A percentile compares a stretch with the other conserved stretches of the same genome.
phyloP scores from a whole-genome alignment of 2,888 invertebrate species.

The Vanessa cardui region DNA sequence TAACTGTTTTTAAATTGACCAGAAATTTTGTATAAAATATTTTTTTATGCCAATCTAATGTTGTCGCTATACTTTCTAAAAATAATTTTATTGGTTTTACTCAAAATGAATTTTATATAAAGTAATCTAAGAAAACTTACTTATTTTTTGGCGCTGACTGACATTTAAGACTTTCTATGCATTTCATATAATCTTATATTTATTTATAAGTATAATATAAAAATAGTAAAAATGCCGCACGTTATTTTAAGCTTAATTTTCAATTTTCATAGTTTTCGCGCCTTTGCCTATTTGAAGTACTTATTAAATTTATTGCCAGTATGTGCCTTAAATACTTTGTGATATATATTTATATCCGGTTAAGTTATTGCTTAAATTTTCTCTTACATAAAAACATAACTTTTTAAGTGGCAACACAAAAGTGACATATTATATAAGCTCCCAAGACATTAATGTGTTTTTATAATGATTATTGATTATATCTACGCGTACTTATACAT shows the following conservation, averaged over 20 bases:
- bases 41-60: neutral
- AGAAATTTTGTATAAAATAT: neutral
- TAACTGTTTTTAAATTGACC: neutral
- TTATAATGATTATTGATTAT: neutral
- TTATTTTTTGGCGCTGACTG: slow-evolving; percentile 9
- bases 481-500: neutral
- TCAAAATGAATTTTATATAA: neutral
- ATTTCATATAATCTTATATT: slow-evolving; percentile 5
- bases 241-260: neutral
- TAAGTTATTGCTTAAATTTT: neutral
- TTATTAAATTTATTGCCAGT: slow-evolving; percentile 26
- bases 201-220: neutral
- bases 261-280: neutral
- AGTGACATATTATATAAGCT: neutral
- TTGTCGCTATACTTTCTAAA: neutral
- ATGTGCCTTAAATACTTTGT: slow-evolving; percentile 29
- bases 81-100: neutral
- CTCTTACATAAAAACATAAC: neutral
- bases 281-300: neutral
- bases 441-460: neutral
- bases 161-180: neutral
- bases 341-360: slow-evolving; percentile 7
- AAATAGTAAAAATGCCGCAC: neutral
- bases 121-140: neutral
- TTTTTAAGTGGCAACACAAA: slow-evolving; percentile 1